phyloP scores from a whole-genome alignment of 2,113 vertebrate genomes.

The Lophochroa leadbeateri region DNA sequence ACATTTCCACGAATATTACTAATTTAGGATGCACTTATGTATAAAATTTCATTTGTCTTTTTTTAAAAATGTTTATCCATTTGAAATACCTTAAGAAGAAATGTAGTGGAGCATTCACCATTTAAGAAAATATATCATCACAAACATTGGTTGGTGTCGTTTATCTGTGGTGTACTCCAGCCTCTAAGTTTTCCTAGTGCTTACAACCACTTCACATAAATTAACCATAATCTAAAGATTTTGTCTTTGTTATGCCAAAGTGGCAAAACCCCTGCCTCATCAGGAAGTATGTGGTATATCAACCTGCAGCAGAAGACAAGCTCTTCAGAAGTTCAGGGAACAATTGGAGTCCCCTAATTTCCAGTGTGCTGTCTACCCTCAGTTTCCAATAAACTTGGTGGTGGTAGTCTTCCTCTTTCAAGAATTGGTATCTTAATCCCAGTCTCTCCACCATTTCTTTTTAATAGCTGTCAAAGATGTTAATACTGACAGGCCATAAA shows the following conservation, averaged over 20 bases:
- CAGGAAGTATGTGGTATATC: not conserved
- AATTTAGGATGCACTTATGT: not conserved
- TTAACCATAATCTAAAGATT: not conserved
- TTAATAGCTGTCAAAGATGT: not conserved
- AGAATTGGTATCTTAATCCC: not conserved
- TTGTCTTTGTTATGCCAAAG: not conserved
- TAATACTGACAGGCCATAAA: not conserved
- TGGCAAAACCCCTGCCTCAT: not conserved
- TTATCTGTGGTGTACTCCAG: not conserved
- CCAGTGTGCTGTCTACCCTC: not conserved
- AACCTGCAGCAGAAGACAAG: not conserved
- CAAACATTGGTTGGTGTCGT: not conserved
- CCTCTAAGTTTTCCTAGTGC: not conserved
- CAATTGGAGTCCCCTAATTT: not conserved
- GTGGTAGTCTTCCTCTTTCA: not conserved
- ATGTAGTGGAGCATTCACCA: fast-evolving
- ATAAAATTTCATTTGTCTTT: not conserved
- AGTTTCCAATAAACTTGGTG: not conserved
- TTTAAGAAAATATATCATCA: not conserved
- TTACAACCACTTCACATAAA: not conserved
- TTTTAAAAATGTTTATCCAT: not conserved
- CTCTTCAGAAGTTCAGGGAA: not conserved
- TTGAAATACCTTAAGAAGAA: not conserved
- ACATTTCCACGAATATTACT: not conserved
- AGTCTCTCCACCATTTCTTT: not conserved